Evolutionary conservation across 2,797 vertebrate genomes (phyloP), one percentile per base, ranked within the genome.

Genomic region (Carapus acus): DNA sequence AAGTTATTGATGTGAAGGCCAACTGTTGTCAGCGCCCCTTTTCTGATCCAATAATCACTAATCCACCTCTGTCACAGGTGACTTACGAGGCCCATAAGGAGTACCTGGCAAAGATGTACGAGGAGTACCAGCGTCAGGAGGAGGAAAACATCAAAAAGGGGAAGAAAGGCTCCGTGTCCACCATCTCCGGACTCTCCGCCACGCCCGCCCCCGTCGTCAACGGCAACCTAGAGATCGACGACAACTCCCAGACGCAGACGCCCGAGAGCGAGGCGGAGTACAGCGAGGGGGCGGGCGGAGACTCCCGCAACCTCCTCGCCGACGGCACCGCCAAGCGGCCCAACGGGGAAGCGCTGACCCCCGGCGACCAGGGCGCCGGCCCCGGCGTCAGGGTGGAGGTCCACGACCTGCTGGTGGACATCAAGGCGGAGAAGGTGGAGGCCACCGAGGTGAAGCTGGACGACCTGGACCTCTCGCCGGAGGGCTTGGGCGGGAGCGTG

Each of bases 121-220:
- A 99, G 65, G 96, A 99, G 49, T 99, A 99, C 82, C 96, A 99
- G 77, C 90, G 96, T n/a, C 96, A 98, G 80, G 96, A 99, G 62
- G 96, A 99, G 58, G 96, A 98, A 70, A 99, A 99, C 74, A 99
- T 99, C 71, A 98, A 97, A 76, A 98, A 96, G 67, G 96, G 96
- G 2, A 98, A 98, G 82, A 99, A 99, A 65, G 96, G 94, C 7
- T 96, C 90, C 0, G 96, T 99, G 60, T 98, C 94, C 79, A 99
- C 96, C 50, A 99, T 99, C 74, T 99, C 96, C 1, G 96, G 96
- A 31, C 93, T 99, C 43, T 98, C 96, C 0, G 89, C 96, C 16
- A 88, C 93, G 39, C 85, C 93, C 1, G 87, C 91, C 0, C 87
- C 91, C 0, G 89, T 93, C 13, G 92, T 93, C 64, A 98, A 98